phyloP scores from a whole-genome alignment of 2,797 vertebrate species.

The Tauraco hartlaubi region DNA sequence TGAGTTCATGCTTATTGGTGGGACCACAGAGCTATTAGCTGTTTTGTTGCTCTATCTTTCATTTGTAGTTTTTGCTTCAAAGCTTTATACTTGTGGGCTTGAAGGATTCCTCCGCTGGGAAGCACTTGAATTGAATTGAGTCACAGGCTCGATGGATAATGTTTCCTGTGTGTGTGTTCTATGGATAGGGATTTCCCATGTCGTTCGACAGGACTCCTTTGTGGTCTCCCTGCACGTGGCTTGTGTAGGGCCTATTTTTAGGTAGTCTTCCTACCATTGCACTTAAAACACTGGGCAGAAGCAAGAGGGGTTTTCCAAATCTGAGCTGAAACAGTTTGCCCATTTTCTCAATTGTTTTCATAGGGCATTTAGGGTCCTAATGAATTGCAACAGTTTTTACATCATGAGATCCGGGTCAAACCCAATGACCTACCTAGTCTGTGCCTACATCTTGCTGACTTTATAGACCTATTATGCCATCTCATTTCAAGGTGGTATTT shows the following conservation, averaged over 20 bases:
- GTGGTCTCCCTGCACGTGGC: rapidly evolving
- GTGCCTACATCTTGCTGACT: background rate
- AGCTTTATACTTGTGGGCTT: background rate
- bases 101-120: background rate
- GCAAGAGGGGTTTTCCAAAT: background rate
- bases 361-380: background rate
- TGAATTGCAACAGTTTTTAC: background rate
- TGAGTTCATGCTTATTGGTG: background rate
- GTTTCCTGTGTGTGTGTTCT: background rate
- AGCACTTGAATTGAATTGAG: background rate
- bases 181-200: background rate
- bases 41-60: background rate
- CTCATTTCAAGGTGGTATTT: background rate
- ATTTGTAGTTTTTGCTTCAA: background rate
- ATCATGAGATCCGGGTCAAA: background rate
- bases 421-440: background rate
- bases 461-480: background rate
- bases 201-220: background rate
- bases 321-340: background rate
- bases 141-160: background rate
- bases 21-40: background rate
- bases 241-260: background rate
- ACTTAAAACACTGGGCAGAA: background rate
- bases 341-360: background rate
- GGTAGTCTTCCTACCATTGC: background rate